A percentile compares a stretch with the other conserved stretches of the same genome.
Evolutionary conservation across 2,888 invertebrate species (phyloP).

Genomic region (Morpho achilles): DNA sequence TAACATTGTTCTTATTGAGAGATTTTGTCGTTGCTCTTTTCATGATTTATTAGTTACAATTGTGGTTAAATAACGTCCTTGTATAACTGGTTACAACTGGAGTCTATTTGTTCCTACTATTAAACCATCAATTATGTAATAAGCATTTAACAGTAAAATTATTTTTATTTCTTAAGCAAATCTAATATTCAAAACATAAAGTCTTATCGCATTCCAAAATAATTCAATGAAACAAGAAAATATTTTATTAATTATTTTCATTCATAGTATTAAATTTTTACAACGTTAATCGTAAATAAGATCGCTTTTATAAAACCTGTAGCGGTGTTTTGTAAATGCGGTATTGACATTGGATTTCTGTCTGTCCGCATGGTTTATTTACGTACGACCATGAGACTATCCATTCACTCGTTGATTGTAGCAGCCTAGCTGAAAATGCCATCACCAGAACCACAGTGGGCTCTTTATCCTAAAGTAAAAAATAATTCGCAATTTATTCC

Average conservation of each 20-base stretch:
- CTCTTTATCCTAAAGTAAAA: slow-evolving; percentile 12
- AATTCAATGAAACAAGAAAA: too few species aligned
- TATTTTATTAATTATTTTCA: too few species aligned
- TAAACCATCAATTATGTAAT: too few species aligned
- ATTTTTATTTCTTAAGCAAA: too few species aligned
- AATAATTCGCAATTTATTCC: slow-evolving; percentile 8
- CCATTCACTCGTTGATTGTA: slow-evolving; percentile 48
- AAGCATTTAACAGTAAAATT: too few species aligned
- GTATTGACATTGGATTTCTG: slow-evolving; percentile 58
- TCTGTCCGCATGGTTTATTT: slow-evolving; percentile 56
- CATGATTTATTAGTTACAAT: neutral
- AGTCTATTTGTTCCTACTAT: too few species aligned
- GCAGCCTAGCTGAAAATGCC: slow-evolving; percentile 44
- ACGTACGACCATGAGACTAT: slow-evolving; percentile 60
- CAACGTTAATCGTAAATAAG: neutral
- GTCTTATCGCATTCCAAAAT: too few species aligned
- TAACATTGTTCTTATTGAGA: too few species aligned
- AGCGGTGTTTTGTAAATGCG: slow-evolving; percentile 25
- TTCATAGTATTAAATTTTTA: too few species aligned
- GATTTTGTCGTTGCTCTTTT: slow-evolving; percentile 4
- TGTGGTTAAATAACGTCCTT: too few species aligned
- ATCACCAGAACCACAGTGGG: slow-evolving; percentile 17
- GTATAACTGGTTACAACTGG: too few species aligned
- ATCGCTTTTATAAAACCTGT: slow-evolving; percentile 1
- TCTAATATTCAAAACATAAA: too few species aligned